A percentile compares a stretch with the other conserved stretches of the same genome.
phyloP scores from a whole-genome alignment of 2,113 vertebrate genomes.

The Glaucidium brasilianum region DNA sequence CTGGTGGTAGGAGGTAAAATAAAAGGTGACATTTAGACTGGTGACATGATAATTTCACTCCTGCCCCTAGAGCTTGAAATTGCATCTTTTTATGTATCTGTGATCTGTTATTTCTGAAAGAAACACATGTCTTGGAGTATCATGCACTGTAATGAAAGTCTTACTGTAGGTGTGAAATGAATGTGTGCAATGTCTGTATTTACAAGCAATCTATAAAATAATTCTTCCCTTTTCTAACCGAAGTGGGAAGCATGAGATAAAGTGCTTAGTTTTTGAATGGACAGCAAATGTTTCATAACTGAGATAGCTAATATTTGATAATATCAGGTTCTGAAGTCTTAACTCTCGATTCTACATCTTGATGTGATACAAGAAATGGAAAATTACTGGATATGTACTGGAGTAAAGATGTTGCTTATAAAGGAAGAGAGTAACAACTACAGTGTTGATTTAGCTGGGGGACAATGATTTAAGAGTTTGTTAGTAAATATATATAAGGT shows the following conservation, averaged over 20 bases:
- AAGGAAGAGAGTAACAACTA: not conserved
- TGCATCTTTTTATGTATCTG: not conserved
- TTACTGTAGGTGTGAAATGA: slow-evolving; percentile 16
- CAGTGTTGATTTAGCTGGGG: not conserved
- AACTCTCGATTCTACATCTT: not conserved
- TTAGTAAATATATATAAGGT: not conserved
- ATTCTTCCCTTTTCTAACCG: not conserved
- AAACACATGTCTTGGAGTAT: not conserved
- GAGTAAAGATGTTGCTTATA: not conserved
- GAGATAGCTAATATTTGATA: not conserved
- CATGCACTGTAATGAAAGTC: not conserved
- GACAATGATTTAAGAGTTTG: not conserved
- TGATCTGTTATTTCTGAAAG: not conserved
- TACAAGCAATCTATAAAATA: not conserved
- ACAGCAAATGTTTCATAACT: not conserved
- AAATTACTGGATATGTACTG: not conserved
- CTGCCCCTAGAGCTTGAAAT: not conserved
- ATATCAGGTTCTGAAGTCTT: not conserved
- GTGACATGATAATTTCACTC: slow-evolving; percentile 5
- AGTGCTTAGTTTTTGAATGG: not conserved
- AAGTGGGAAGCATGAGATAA: not conserved
- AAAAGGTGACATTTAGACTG: not conserved
- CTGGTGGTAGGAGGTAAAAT: not conserved
- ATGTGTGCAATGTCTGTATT: not conserved
- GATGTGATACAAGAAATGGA: not conserved